Conservation (phyloP, 2,113 vertebrate species). For the Ifrita kowaldi region DNA sequence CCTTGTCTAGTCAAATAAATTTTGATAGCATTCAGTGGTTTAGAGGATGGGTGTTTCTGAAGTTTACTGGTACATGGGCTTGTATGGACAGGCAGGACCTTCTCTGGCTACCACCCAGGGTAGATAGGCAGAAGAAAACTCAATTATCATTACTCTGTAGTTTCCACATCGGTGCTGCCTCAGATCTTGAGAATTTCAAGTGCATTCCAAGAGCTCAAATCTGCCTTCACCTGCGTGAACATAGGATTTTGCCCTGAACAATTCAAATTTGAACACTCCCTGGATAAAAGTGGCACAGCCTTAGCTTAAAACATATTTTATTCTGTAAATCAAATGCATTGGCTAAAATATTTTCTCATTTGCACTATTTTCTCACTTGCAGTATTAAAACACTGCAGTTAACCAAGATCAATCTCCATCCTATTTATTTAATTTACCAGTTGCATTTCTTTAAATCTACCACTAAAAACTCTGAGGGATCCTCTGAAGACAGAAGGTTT, state of each 20-base stretch:
- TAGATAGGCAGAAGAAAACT: background rate
- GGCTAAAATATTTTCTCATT: background rate
- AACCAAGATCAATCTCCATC: background rate
- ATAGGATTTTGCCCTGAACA: background rate
- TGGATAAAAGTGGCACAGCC: background rate
- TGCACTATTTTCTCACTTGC: background rate
- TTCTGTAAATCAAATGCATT: background rate
- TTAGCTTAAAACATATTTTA: background rate
- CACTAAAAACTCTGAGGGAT: background rate
- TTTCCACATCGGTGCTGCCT: rapidly evolving
- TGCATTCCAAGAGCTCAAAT: background rate
- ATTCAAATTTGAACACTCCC: background rate
- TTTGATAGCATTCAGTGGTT: background rate
- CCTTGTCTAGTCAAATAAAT: background rate
- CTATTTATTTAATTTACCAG: background rate
- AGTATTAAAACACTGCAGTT: background rate
- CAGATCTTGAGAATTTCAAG: background rate
- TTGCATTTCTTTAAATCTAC: background rate
- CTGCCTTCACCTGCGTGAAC: background rate
- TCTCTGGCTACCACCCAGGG: background rate
- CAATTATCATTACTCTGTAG: background rate
- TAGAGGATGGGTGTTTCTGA: background rate
- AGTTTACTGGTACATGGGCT: background rate
- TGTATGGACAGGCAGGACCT: background rate
- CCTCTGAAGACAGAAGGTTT: background rate